These are phyloP conservation scores for Ypsolopha scabrella DNA, from an alignment of 2,888 invertebrate species.

Conservation along the genomic window DNA sequence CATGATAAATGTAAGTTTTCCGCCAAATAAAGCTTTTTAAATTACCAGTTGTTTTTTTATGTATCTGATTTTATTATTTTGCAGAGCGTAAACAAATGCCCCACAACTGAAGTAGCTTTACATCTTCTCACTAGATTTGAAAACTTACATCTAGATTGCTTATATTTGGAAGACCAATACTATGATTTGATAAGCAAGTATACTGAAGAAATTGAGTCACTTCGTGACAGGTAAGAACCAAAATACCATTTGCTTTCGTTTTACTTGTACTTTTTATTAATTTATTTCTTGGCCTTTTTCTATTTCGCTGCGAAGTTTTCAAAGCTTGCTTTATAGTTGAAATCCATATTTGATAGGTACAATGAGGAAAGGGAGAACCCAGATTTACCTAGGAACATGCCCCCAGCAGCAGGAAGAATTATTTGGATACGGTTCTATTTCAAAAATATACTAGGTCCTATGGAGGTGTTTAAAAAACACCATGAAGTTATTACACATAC, in stretches of 20 bases:
- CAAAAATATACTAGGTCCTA: conserved; percentile 78
- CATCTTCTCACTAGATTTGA: conserved; percentile 73
- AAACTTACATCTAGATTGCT: conserved; percentile 76
- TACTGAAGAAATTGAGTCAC: conserved; percentile 75
- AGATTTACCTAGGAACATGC: conserved; percentile 78
- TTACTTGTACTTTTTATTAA: background rate
- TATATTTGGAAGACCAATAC: conserved; percentile 81
- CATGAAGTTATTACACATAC: conserved; percentile 57
- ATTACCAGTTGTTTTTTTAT: background rate
- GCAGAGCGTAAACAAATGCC: conserved; percentile 56
- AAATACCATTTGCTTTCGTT: background rate
- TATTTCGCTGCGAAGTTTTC: no score
- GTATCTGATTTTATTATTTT: conserved; percentile 8
- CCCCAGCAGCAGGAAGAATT: conserved; percentile 84
- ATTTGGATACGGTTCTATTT: conserved; percentile 87
- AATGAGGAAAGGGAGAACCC: conserved; percentile 83
- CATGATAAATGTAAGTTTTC: conserved; percentile 67
- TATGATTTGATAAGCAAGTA: conserved; percentile 77
- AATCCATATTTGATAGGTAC: conserved; percentile 56
- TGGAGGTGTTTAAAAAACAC: conserved; percentile 68
- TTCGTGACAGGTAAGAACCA: conserved; percentile 72
- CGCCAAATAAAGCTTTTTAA: background rate
- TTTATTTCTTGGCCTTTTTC: background rate
- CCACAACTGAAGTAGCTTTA: conserved; percentile 63
- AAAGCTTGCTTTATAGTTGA: no score